These are phyloP conservation scores for Bemisia tabaci DNA, from an alignment of 1,140 invertebrate genomes.

Conservation along the genomic window DNA sequence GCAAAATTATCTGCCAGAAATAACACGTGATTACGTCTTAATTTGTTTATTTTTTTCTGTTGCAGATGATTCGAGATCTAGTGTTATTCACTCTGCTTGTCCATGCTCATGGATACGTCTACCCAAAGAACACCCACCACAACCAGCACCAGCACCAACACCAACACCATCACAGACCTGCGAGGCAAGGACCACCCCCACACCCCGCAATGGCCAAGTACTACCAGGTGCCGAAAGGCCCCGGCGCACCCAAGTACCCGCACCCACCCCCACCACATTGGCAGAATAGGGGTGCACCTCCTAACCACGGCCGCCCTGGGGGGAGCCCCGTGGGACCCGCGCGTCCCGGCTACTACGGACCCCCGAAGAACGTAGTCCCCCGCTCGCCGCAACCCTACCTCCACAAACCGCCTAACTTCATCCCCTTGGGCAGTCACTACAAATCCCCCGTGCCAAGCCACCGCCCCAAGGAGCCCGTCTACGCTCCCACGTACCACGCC, in stretches of 20 bases:
- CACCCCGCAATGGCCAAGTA: not conserved
- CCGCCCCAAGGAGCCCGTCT: not conserved
- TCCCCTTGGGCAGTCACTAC: not conserved
- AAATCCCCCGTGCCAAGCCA: not conserved
- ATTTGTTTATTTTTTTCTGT: not conserved
- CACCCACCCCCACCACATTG: not conserved
- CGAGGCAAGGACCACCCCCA: not conserved
- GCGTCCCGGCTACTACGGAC: too few species aligned
- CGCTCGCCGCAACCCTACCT: not conserved
- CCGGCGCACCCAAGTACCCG: not conserved
- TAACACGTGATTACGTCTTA: too few species aligned
- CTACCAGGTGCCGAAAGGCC: not conserved
- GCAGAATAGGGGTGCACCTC: not conserved
- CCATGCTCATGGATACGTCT: not conserved
- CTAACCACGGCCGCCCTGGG: constrained; percentile 1
- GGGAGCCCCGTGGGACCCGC: not conserved
- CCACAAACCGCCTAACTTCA: constrained; percentile 5
- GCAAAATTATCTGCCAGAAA: too few species aligned
- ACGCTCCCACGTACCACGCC: constrained; percentile 7
- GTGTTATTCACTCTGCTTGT: not conserved
- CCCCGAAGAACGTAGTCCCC: not conserved
- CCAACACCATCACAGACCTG: not conserved
- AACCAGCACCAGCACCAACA: not conserved
- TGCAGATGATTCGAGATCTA: not conserved
- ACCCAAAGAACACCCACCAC: not conserved